Percentiles rank a stretch among this genome's conserved stretches.
Conservation (phyloP, 2,113 vertebrate genomes). For the Potamarius usumacintae region DNA sequence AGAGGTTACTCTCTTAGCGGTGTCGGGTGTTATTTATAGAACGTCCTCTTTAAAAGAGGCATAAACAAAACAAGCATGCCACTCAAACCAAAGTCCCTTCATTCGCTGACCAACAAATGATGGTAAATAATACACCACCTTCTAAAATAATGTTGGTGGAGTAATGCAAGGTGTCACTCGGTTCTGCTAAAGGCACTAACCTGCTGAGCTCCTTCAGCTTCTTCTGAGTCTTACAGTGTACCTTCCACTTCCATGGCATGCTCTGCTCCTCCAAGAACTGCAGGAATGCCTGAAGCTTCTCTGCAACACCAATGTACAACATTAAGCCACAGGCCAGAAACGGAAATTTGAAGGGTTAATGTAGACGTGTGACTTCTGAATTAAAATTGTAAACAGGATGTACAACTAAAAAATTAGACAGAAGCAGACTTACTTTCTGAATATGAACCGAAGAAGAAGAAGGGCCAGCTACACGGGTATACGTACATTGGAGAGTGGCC, state of each 20-base stretch:
- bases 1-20: neutral
- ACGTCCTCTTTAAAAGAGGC: neutral
- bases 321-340: neutral
- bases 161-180: no score
- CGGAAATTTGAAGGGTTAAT: neutral
- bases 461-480: neutral
- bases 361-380: neutral
- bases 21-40: neutral
- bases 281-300: slow-evolving; percentile 83
- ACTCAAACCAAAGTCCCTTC: neutral
- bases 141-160: no score
- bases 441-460: neutral
- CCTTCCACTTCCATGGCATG: slow-evolving; percentile 95
- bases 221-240: slow-evolving; percentile 97
- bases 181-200: slow-evolving; percentile 65
- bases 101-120: neutral
- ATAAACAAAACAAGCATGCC: neutral
- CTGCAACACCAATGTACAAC: slow-evolving; percentile 65
- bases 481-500: neutral
- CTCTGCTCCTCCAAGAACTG: slow-evolving; percentile 85
- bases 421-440: neutral
- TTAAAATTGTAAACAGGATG: neutral
- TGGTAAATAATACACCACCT: neutral
- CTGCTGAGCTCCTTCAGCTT: slow-evolving; percentile 92
- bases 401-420: neutral